Conservation (phyloP, 2,888 invertebrate species). For the Apodemia zela region DNA sequence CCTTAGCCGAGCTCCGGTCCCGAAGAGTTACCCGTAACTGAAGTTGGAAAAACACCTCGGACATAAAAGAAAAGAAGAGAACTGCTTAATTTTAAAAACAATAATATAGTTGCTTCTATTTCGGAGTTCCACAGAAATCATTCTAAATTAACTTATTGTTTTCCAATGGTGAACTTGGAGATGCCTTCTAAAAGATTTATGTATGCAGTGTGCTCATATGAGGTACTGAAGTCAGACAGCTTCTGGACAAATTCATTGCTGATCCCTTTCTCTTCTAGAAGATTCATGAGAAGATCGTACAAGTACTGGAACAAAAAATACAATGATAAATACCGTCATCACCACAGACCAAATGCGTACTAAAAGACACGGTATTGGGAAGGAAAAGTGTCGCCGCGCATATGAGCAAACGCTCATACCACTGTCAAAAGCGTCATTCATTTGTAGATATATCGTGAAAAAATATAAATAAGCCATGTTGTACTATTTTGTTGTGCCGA, state of each 20-base stretch:
- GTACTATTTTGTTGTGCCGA: too few species aligned
- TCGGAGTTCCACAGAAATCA: conserved; percentile 25
- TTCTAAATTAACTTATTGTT: conserved; percentile 40
- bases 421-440: too few species aligned
- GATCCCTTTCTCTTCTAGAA: conserved; percentile 97
- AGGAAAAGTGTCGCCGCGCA: too few species aligned
- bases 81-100: conserved; percentile 13
- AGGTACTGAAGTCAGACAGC: conserved; percentile 92
- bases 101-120: conserved; percentile 2
- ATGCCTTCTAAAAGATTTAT: conserved; percentile 92
- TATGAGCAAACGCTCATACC: too few species aligned
- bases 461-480: too few species aligned
- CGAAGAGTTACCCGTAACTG: too few species aligned
- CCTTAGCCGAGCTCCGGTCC: too few species aligned
- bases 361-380: too few species aligned
- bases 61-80: background rate
- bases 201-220: conserved; percentile 95
- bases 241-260: conserved; percentile 95
- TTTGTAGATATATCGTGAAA: too few species aligned
- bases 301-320: conserved; percentile 84
- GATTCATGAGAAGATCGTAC: conserved; percentile 96
- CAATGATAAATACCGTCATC: background rate
- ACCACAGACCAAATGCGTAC: too few species aligned
- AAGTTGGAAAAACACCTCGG: too few species aligned
- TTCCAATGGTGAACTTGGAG: conserved; percentile 90